Conservation (phyloP, 1,140 invertebrate species). For the Maconellicoccus hirsutus region DNA sequence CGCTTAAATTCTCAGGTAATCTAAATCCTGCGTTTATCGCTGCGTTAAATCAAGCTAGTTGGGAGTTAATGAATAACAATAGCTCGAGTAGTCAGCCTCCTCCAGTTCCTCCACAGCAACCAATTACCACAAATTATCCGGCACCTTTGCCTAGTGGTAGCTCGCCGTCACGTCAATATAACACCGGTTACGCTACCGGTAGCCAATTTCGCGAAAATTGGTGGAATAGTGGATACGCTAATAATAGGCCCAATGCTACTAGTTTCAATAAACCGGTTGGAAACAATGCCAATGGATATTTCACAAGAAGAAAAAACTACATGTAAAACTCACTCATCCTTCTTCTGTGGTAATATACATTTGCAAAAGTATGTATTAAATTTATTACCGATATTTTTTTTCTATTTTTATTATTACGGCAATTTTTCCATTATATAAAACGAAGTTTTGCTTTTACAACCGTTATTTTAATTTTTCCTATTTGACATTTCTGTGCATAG, state of each 20-base stretch:
- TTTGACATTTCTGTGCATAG: background rate
- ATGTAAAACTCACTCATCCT: background rate
- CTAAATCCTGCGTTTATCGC: background rate
- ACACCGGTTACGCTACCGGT: background rate
- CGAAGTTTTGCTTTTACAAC: background rate
- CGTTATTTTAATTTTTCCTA: background rate
- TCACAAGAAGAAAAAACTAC: conserved; percentile 13
- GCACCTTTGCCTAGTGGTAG: background rate
- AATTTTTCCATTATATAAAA: background rate
- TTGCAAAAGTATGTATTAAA: background rate
- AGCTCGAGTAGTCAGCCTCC: background rate
- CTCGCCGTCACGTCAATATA: conserved; percentile 9
- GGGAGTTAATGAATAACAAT: conserved; percentile 1
- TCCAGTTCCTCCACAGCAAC: background rate
- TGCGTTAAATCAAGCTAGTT: conserved; percentile 11
- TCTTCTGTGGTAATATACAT: background rate
- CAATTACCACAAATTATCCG: background rate
- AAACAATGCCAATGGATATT: background rate
- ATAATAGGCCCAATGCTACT: background rate
- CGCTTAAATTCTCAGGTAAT: background rate
- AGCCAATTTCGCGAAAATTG: conserved; percentile 7
- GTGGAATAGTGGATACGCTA: conserved; percentile 10
- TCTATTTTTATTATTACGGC: background rate
- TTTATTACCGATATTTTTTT: background rate
- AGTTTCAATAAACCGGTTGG: conserved; percentile 5